These are phyloP conservation scores for Caprella mutica DNA, from an alignment of 2,888 invertebrate species.

Conservation along the genomic window DNA sequence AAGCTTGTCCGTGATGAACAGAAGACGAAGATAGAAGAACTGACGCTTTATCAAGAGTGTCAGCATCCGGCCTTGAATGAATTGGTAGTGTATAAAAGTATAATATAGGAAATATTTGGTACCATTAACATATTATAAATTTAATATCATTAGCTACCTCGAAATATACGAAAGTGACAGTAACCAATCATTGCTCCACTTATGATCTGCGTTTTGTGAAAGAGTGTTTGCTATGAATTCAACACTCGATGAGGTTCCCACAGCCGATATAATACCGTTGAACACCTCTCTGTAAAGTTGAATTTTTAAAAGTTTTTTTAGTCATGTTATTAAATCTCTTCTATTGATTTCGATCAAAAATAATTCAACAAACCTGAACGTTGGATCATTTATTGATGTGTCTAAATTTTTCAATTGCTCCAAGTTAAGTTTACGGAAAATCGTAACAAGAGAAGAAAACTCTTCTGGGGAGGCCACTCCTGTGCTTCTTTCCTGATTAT, in stretches of 20 bases:
- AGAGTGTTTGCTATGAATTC: conserved; percentile 26
- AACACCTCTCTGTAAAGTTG: conserved; percentile 19
- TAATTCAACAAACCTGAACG: not conserved
- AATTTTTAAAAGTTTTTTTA: too few relatives aligned
- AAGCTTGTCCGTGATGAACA: conserved; percentile 20
- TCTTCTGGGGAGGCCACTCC: too few relatives aligned
- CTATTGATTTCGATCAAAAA: too few relatives aligned
- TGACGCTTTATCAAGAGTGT: conserved; percentile 16
- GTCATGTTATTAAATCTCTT: too few relatives aligned
- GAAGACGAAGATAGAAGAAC: conserved; percentile 10
- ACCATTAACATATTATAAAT: too few relatives aligned
- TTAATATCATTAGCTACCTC: conserved; percentile 23
- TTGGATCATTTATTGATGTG: not conserved
- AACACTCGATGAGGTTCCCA: conserved; percentile 25
- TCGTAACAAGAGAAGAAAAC: not conserved
- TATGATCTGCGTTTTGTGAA: not conserved
- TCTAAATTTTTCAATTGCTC: not conserved
- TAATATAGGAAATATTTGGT: too few relatives aligned
- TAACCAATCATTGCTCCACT: conserved; percentile 22
- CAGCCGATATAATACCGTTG: conserved; percentile 29
- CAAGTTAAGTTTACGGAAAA: not conserved
- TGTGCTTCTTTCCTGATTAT: too few relatives aligned
- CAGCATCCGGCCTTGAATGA: conserved; percentile 17
- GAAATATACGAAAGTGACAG: conserved; percentile 28
- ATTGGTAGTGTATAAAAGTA: too few relatives aligned